phyloP scores from a whole-genome alignment of 1,140 invertebrate genomes.

The Neodiprion fabricii region DNA sequence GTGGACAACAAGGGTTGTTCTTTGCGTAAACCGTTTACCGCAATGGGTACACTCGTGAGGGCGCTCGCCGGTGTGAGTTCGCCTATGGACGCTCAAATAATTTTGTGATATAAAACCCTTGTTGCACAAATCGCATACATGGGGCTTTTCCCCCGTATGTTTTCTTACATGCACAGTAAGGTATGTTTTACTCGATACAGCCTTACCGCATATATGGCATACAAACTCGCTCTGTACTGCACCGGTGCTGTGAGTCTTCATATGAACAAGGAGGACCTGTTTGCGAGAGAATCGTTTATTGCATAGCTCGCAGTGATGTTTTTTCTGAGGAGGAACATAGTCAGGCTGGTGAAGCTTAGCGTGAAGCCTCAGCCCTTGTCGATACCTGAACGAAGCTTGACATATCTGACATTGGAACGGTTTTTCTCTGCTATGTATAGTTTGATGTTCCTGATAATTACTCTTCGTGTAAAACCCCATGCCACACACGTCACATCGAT shows the following conservation, averaged over 20 bases:
- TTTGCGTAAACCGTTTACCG: conserved; percentile 77
- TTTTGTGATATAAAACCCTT: conserved; percentile 76
- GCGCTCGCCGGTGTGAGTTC: conserved; percentile 74
- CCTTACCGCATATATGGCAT: conserved; percentile 78
- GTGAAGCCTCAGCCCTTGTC: conserved; percentile 61
- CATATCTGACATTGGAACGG: conserved; percentile 61
- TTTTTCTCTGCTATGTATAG: conserved; percentile 47
- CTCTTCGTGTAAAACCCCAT: conserved; percentile 53
- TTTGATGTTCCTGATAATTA: conserved; percentile 55
- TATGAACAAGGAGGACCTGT: conserved; percentile 59
- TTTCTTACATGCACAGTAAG: conserved; percentile 83
- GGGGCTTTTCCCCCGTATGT: conserved; percentile 68
- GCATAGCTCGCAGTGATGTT: conserved; percentile 57
- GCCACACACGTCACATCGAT: conserved; percentile 75
- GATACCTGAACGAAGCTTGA: conserved; percentile 59
- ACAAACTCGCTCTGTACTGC: conserved; percentile 60
- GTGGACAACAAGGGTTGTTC: conserved; percentile 63
- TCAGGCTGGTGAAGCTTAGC: conserved; percentile 62
- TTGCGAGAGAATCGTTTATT: conserved; percentile 58
- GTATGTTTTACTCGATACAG: conserved; percentile 75
- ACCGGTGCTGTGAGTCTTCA: conserved; percentile 52
- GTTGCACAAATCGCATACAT: conserved; percentile 64
- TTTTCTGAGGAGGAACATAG: conserved; percentile 59
- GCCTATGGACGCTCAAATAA: conserved; percentile 74
- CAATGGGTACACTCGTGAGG: conserved; percentile 74